These are phyloP conservation scores for Chascanopsetta lugubris DNA, from an alignment of 2,113 vertebrate species.

Conservation along the genomic window DNA sequence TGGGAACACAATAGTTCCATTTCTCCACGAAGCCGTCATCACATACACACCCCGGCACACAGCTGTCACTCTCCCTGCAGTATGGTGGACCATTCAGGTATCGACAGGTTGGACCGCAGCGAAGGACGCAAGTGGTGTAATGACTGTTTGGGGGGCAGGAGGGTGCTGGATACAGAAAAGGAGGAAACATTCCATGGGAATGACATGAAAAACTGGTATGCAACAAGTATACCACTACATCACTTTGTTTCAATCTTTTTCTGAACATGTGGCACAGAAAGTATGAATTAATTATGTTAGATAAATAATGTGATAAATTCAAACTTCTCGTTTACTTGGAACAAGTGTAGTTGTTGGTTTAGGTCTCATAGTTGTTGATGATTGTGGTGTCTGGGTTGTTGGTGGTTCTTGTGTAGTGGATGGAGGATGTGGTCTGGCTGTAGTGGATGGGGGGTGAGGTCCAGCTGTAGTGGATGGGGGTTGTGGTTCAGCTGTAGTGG, in stretches of 20 bases:
- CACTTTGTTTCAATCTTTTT: neutral
- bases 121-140: conserved; percentile 78
- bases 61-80: conserved; percentile 74
- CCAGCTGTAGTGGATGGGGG: neutral
- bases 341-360: conserved; percentile 2
- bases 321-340: conserved; percentile 50
- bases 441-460: neutral
- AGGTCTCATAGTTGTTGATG: conserved; percentile 17
- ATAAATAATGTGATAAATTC: neutral
- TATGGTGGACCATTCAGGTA: conserved; percentile 76
- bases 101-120: conserved; percentile 83
- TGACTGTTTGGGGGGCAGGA: conserved; percentile 80
- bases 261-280: neutral
- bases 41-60: conserved; percentile 84
- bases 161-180: conserved; percentile 71
- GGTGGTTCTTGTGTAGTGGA: neutral
- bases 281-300: neutral
- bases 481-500: neutral
- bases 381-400: conserved; percentile 1
- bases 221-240: neutral
- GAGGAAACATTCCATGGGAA: neutral
- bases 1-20: conserved; percentile 78
- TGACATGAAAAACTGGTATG: neutral
- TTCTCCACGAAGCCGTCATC: conserved; percentile 81
- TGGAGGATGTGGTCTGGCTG: conserved; percentile 6